Conservation (phyloP, 2,888 invertebrate species). For the Drosophila longiperda region DNA sequence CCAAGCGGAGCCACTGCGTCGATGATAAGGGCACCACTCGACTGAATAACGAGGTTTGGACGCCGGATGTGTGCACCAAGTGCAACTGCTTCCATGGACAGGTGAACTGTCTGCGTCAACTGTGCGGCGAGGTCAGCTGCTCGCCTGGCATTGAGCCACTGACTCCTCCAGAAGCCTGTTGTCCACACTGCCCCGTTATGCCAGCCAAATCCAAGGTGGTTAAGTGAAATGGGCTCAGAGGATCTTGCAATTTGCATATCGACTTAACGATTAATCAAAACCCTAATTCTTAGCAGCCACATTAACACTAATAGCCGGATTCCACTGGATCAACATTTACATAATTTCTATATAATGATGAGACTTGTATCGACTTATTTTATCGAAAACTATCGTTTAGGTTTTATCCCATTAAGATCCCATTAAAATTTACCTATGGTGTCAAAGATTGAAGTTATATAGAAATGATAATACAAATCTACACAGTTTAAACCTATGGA, state of each 20-base stretch:
- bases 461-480: neutral
- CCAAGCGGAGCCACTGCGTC: slow-evolving; percentile 83
- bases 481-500: slow-evolving; percentile 6
- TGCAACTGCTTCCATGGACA: slow-evolving; percentile 86
- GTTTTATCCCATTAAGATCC: neutral
- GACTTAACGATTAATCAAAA: slow-evolving; percentile 62
- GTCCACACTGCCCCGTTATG: slow-evolving; percentile 83
- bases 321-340: slow-evolving; percentile 10
- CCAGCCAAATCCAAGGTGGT: slow-evolving; percentile 27
- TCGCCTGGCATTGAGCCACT: slow-evolving; percentile 79
- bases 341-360: neutral
- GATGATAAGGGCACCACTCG: slow-evolving; percentile 84
- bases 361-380: neutral
- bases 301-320: slow-evolving; percentile 36
- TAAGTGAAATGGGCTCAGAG: slow-evolving; percentile 27
- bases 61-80: slow-evolving; percentile 85
- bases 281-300: slow-evolving; percentile 69
- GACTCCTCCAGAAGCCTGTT: slow-evolving; percentile 84
- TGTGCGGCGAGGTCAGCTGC: slow-evolving; percentile 84
- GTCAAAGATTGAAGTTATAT: neutral
- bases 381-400: neutral
- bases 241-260: slow-evolving; percentile 62
- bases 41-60: slow-evolving; percentile 86
- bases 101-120: slow-evolving; percentile 85
- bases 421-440: neutral